Conservation (phyloP, 2,888 invertebrate genomes). For the Dorcus hopei region DNA sequence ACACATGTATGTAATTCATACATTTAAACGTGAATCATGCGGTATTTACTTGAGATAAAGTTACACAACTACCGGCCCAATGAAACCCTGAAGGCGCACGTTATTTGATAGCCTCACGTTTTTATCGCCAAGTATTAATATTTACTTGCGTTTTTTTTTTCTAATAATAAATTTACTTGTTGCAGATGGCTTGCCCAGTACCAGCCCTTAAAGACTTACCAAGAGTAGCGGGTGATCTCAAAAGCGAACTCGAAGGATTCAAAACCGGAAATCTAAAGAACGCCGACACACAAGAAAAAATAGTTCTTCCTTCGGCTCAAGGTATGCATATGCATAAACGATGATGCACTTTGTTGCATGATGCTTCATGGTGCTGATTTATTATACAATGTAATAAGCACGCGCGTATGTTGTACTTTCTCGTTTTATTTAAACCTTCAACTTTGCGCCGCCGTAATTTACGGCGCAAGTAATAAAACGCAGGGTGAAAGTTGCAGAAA, state of each 20-base stretch:
- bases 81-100: no score
- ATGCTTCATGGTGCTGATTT: neutral
- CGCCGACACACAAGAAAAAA: slow-evolving; percentile 87
- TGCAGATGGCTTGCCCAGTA: slow-evolving; percentile 51
- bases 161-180: slow-evolving; percentile 15
- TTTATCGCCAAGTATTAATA: no score
- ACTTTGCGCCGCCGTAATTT: neutral
- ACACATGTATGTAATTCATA: no score
- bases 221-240: slow-evolving; percentile 83
- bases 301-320: slow-evolving; percentile 89
- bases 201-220: slow-evolving; percentile 87
- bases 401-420: neutral
- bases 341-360: neutral
- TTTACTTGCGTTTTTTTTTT: no score
- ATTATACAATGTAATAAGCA: no score
- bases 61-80: no score
- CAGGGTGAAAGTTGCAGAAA: neutral
- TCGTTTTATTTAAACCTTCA: neutral
- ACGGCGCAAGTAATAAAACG: neutral
- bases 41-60: no score
- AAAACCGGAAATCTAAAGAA: slow-evolving; percentile 84
- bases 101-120: no score
- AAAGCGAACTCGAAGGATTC: slow-evolving; percentile 89
- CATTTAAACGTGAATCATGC: no score
- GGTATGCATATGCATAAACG: slow-evolving; percentile 55